phyloP scores from a whole-genome alignment of 1,140 invertebrate species.

The Popillia japonica region DNA sequence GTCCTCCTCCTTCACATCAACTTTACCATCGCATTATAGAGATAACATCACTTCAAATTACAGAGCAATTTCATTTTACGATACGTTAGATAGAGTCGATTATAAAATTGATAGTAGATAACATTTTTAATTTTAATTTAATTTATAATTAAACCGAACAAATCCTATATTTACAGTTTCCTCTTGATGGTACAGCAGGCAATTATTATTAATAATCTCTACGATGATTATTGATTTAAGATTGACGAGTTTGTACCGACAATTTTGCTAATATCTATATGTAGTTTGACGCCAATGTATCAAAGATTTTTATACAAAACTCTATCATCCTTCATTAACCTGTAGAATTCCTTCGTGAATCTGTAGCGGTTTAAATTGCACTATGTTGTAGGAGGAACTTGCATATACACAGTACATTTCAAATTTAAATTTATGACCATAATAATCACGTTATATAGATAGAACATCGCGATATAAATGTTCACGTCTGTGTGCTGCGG shows the following conservation, averaged over 20 bases:
- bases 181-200: too few relatives aligned
- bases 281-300: background rate
- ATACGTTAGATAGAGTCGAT: background rate
- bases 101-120: too few relatives aligned
- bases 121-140: too few relatives aligned
- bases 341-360: background rate
- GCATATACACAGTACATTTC: background rate
- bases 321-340: conserved; percentile 4
- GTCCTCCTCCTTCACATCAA: background rate
- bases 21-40: background rate
- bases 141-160: too few relatives aligned
- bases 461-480: background rate
- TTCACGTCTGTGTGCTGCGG: background rate
- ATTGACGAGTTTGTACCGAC: too few relatives aligned
- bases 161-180: too few relatives aligned
- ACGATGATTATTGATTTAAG: too few relatives aligned
- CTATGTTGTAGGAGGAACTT: background rate
- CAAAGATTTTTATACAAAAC: background rate
- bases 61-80: conserved; percentile 20
- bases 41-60: conserved; percentile 10
- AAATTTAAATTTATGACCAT: conserved; percentile 17
- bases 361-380: background rate
- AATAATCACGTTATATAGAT: background rate
- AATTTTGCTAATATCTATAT: background rate
- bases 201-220: too few relatives aligned